Conservation (phyloP, 2,888 invertebrate genomes). For the Sphinx pinastri region DNA sequence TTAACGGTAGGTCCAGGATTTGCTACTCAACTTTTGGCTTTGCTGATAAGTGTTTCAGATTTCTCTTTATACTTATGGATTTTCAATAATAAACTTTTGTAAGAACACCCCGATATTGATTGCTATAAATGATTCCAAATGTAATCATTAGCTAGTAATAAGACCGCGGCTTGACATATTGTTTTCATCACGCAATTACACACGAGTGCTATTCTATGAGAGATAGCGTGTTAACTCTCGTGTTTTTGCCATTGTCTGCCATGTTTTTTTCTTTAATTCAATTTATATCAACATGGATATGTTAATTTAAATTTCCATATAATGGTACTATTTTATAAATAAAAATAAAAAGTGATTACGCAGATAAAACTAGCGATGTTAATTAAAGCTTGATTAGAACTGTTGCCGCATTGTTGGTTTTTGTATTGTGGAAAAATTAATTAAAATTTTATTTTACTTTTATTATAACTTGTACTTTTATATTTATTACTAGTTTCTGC, state of each 20-base stretch:
- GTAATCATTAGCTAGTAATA: conserved; percentile 5
- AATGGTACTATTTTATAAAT: conserved; percentile 12
- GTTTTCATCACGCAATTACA: conserved; percentile 21
- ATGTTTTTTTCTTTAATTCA: conserved; percentile 15
- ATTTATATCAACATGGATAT: conserved; percentile 2
- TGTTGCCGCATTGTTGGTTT: conserved; percentile 9
- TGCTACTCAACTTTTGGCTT: too few species aligned
- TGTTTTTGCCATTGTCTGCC: conserved; percentile 3
- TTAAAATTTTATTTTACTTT: conserved; percentile 14
- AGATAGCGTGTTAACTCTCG: conserved; percentile 12
- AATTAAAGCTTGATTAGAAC: conserved; percentile 20
- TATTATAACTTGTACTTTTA: conserved; percentile 9
- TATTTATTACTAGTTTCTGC: too few species aligned
- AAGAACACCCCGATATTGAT: not conserved
- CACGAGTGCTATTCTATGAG: not conserved
- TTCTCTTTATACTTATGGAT: too few species aligned
- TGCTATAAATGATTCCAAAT: not conserved
- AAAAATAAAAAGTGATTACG: conserved; percentile 5
- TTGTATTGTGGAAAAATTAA: not conserved
- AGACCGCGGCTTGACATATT: conserved; percentile 12
- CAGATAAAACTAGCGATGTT: not conserved
- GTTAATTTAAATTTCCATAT: conserved; percentile 1
- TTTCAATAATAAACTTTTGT: not conserved
- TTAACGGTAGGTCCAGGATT: too few species aligned
- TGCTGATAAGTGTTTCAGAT: too few species aligned